These are phyloP conservation scores for Xiphophorus birchmanni DNA, from an alignment of 2,797 vertebrate genomes.

Conservation along the genomic window DNA sequence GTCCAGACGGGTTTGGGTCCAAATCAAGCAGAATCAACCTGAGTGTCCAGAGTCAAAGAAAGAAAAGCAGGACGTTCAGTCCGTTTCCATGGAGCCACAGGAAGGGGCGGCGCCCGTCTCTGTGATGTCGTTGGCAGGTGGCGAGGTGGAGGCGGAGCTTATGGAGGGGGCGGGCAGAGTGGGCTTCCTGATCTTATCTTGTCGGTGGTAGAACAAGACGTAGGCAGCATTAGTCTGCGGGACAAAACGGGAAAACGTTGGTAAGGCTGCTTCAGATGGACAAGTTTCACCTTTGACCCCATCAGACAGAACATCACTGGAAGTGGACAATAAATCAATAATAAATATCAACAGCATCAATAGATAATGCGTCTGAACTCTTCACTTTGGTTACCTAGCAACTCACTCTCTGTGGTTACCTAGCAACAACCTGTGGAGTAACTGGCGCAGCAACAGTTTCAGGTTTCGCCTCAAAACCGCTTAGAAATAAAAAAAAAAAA, in stretches of 20 bases:
- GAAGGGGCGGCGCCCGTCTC: slow-evolving; percentile 50
- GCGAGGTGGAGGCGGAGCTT: slow-evolving; percentile 47
- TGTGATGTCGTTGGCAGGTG: slow-evolving; percentile 48
- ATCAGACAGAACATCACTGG: too few relatives aligned
- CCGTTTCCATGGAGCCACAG: slow-evolving; percentile 76
- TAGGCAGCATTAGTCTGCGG: slow-evolving; percentile 89
- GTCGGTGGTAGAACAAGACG: slow-evolving; percentile 90
- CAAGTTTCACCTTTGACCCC: too few relatives aligned
- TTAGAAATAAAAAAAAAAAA: too few relatives aligned
- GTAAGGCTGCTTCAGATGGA: too few relatives aligned
- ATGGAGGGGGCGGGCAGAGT: slow-evolving; percentile 53
- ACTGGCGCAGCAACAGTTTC: too few relatives aligned
- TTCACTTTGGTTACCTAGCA: too few relatives aligned
- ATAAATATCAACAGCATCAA: too few relatives aligned
- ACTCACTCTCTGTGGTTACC: too few relatives aligned
- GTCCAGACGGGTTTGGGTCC: neutral
- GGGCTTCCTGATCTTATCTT: slow-evolving; percentile 83
- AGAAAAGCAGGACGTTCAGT: slow-evolving; percentile 55
- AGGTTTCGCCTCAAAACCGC: too few relatives aligned
- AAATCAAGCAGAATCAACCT: slow-evolving; percentile 9
- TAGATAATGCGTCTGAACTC: too few relatives aligned
- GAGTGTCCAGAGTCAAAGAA: neutral
- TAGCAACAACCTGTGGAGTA: too few relatives aligned
- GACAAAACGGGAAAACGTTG: neutral
- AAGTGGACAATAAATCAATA: too few relatives aligned